A percentile compares a stretch with the other conserved stretches of the same genome.
These are phyloP conservation scores for Camponotus vicinus DNA, from an alignment of 1,140 invertebrate species.

Conservation along the genomic window DNA sequence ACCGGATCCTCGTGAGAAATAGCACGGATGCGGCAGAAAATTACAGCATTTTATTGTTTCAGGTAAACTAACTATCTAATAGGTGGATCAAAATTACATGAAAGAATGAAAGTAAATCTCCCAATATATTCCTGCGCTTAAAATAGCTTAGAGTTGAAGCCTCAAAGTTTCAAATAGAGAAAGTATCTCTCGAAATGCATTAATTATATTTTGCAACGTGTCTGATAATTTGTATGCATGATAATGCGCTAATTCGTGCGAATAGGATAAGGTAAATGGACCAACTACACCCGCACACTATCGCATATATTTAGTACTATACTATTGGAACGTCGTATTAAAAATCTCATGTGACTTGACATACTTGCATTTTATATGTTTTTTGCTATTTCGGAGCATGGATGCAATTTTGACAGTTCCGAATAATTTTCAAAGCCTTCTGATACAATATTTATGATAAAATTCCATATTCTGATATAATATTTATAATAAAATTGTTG, in stretches of 20 bases:
- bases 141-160: not conserved
- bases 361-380: slow-evolving; percentile 20
- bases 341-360: slow-evolving; percentile 47
- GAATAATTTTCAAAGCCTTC: slow-evolving; percentile 59
- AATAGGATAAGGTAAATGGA: slow-evolving; percentile 24
- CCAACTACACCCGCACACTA: not conserved
- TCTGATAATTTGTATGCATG: slow-evolving; percentile 51
- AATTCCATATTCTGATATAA: too few relatives aligned
- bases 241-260: slow-evolving; percentile 6
- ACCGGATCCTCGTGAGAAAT: slow-evolving; percentile 66
- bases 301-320: not conserved
- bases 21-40: slow-evolving; percentile 58
- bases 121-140: not conserved
- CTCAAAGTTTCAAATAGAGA: not conserved
- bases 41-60: slow-evolving; percentile 33
- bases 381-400: slow-evolving; percentile 9
- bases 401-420: slow-evolving; percentile 15
- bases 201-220: not conserved
- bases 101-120: not conserved
- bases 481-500: too few relatives aligned
- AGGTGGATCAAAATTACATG: not conserved
- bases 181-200: not conserved
- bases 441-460: too few relatives aligned
- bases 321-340: slow-evolving; percentile 28
- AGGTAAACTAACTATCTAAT: not conserved